Evolutionary conservation across 2,797 vertebrate genomes (phyloP), one percentile per base, ranked within the genome.

Genomic region (Hapalemur alaotrensis): DNA sequence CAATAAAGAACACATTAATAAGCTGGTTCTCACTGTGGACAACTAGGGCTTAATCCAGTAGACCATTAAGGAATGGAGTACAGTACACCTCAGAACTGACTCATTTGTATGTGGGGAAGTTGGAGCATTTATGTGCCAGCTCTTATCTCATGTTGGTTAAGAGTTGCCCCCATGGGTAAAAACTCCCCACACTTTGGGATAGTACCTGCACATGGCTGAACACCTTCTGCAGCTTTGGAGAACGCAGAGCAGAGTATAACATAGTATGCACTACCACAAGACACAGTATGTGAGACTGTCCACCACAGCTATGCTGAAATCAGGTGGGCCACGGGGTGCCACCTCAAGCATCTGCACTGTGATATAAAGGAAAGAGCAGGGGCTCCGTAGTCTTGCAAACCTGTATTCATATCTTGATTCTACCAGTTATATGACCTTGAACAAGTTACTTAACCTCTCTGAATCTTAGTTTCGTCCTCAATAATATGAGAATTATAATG

Each of bases 371-470:
- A 67, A 43, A 43, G 61, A 70, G 61, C 3, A 20, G 65, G 32
- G 32, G 11, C 59, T 69, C 72, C 57, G 43, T 69, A 18, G 41
- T 50, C 54, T 25, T 50, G 35, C 35, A 86, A 18, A 86, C 43
- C 48, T 61, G 20, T n/a, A 30, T 85, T 80, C 25, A n/a, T 5
- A 35, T 80, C 69, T 41, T 54, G 63, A 72, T 4, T 61, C 80
- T 82, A 10, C 79, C n/a, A 20, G 14, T 89, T 80, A 7, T 0
- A 2, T 81, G n/a, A 73, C 43, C 54, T 83, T 89, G 52, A 75
- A 38, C n/a, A 82, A 89, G 32, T 89, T 91, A 73, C 6, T 75
- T 73, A 88, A 82, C 50, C 59, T 91, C 78, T 95, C 32, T 61
- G 38, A 65, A 22, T 54, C 67, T 91, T 80, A 35, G 59, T 13